Evolutionary conservation across 2,888 invertebrate species (phyloP).

Genomic region (Clistopyga incitator): DNA sequence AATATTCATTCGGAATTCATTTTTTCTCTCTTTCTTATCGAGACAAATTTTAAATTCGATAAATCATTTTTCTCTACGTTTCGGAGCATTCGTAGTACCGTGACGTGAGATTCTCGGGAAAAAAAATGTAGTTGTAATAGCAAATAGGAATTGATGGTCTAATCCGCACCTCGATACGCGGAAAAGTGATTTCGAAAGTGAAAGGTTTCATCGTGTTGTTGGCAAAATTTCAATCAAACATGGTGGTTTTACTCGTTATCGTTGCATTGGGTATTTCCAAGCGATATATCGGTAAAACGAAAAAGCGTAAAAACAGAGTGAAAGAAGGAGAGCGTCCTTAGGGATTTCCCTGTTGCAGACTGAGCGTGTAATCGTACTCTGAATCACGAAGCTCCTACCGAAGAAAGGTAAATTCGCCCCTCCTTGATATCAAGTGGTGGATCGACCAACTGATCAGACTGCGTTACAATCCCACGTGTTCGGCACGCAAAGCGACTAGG

Average conservation of each 20-base stretch:
- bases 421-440: not conserved
- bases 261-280: not conserved
- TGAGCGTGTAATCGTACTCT: not conserved
- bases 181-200: too few relatives aligned
- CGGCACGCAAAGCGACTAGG: slow-evolving; percentile 11
- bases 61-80: too few relatives aligned
- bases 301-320: not conserved
- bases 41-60: too few relatives aligned
- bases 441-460: not conserved
- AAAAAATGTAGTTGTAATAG: too few relatives aligned
- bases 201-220: too few relatives aligned
- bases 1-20: too few relatives aligned
- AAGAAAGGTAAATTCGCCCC: not conserved
- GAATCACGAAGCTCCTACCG: not conserved
- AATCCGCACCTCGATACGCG: too few relatives aligned
- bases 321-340: not conserved
- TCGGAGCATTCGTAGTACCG: too few relatives aligned
- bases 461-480: slow-evolving; percentile 34
- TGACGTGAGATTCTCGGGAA: too few relatives aligned
- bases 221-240: not conserved
- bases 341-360: slow-evolving; percentile 9
- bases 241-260: not conserved
- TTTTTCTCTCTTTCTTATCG: too few relatives aligned
- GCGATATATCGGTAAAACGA: not conserved
- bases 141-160: too few relatives aligned